These are phyloP conservation scores for Protobothrops mucrosquamatus DNA, from an alignment of 2,113 vertebrate genomes.

Conservation along the genomic window DNA sequence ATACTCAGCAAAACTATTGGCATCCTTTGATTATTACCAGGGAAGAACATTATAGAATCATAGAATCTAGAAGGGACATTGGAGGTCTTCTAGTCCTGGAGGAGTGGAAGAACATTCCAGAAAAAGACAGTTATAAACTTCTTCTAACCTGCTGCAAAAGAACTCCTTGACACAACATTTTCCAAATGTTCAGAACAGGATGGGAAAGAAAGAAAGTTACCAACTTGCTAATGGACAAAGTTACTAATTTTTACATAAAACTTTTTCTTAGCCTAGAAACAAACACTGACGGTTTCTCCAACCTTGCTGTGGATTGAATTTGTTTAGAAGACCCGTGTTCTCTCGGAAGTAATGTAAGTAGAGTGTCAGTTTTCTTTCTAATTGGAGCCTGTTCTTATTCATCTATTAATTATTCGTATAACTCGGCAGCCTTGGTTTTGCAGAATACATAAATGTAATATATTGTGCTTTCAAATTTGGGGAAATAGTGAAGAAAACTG, in stretches of 20 bases:
- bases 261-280: background rate
- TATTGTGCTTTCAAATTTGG: background rate
- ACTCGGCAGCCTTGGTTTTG: background rate
- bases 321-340: background rate
- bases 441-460: background rate
- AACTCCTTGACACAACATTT: background rate
- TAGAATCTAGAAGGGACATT: background rate
- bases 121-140: background rate
- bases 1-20: background rate
- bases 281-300: background rate
- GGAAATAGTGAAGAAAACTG: background rate
- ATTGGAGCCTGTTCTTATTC: background rate
- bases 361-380: background rate
- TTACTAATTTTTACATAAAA: background rate
- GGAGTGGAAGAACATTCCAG: background rate
- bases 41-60: background rate
- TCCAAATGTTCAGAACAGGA: background rate
- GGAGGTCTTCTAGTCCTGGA: background rate
- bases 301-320: background rate
- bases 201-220: background rate
- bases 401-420: background rate
- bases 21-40: background rate
- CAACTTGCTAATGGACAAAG: background rate
- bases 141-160: background rate
- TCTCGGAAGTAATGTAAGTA: conserved; percentile 54